These are phyloP conservation scores for Callopanchax toddi DNA, from an alignment of 2,113 vertebrate genomes.

Conservation along the genomic window DNA sequence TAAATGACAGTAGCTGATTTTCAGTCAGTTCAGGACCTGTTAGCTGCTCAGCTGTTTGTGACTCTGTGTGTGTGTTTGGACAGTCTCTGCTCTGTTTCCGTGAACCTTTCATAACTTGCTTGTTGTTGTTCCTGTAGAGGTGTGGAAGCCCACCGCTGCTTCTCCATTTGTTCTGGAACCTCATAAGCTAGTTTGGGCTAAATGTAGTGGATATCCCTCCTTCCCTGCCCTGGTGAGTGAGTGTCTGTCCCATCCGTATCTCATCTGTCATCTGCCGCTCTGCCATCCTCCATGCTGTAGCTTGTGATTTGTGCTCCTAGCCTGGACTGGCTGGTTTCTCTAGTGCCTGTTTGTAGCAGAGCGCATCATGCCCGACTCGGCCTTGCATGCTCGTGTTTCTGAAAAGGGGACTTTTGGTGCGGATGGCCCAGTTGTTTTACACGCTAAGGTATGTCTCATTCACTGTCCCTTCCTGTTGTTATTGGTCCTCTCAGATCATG, in stretches of 20 bases:
- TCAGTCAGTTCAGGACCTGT: too few relatives aligned
- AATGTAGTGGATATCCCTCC: constrained; percentile 96
- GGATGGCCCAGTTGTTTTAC: background rate
- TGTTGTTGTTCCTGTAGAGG: constrained; percentile 84
- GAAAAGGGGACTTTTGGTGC: background rate
- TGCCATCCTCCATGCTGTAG: constrained; percentile 69
- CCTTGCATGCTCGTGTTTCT: constrained; percentile 51
- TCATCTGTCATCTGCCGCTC: constrained; percentile 63
- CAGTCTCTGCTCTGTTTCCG: constrained; percentile 62
- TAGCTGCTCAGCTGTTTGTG: too few relatives aligned
- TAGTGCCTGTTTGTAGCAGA: constrained; percentile 31
- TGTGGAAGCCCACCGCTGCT: constrained; percentile 93
- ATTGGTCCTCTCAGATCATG: constrained; percentile 84
- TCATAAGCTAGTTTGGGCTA: constrained; percentile 97
- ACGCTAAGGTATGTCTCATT: background rate
- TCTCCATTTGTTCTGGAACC: constrained; percentile 92
- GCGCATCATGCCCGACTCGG: constrained; percentile 11
- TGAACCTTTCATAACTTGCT: constrained; percentile 76
- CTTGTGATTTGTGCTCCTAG: constrained; percentile 65
- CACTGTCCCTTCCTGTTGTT: constrained; percentile 1
- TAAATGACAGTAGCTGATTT: too few relatives aligned
- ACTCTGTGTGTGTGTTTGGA: constrained; percentile 20
- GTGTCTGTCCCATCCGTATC: constrained; percentile 60
- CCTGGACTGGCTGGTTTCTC: constrained; percentile 34
- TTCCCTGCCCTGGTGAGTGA: constrained; percentile 96